A percentile compares a stretch with the other conserved stretches of the same genome.
These are phyloP conservation scores for Rafetus swinhoei DNA, from an alignment of 2,113 vertebrate genomes.

Conservation along the genomic window DNA sequence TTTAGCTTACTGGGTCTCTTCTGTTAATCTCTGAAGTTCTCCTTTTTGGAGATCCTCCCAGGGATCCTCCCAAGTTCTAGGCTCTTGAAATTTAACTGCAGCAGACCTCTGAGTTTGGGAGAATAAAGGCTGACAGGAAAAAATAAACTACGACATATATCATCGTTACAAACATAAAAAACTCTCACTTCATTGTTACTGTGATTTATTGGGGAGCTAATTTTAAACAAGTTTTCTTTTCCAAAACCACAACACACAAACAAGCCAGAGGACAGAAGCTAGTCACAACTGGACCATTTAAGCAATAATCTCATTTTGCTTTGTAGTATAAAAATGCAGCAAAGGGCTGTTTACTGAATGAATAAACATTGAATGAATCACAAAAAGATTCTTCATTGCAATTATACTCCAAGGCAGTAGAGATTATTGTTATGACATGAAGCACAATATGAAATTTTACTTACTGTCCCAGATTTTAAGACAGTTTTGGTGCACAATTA, in stretches of 20 bases:
- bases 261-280: constrained; percentile 74
- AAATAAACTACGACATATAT: constrained; percentile 75
- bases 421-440: constrained; percentile 76
- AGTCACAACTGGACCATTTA: constrained; percentile 74
- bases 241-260: constrained; percentile 76
- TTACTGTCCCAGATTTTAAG: constrained; percentile 71
- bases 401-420: constrained; percentile 73
- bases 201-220: constrained; percentile 83
- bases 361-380: constrained; percentile 80
- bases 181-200: constrained; percentile 79
- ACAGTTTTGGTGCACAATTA: constrained; percentile 60
- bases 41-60: background rate
- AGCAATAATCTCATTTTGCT: constrained; percentile 80
- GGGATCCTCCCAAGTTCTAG: background rate
- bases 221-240: constrained; percentile 78
- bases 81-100: constrained; percentile 51
- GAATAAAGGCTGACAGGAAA: constrained; percentile 66
- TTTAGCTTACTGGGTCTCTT: background rate
- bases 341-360: constrained; percentile 80
- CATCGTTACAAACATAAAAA: constrained; percentile 83
- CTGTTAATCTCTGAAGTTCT: background rate
- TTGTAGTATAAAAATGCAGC: constrained; percentile 77
- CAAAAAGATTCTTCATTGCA: constrained; percentile 75
- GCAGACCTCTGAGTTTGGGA: constrained; percentile 54
- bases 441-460: constrained; percentile 77